Evolutionary conservation across 2,113 vertebrate species (phyloP).

Genomic region (Pundamilia nyererei): DNA sequence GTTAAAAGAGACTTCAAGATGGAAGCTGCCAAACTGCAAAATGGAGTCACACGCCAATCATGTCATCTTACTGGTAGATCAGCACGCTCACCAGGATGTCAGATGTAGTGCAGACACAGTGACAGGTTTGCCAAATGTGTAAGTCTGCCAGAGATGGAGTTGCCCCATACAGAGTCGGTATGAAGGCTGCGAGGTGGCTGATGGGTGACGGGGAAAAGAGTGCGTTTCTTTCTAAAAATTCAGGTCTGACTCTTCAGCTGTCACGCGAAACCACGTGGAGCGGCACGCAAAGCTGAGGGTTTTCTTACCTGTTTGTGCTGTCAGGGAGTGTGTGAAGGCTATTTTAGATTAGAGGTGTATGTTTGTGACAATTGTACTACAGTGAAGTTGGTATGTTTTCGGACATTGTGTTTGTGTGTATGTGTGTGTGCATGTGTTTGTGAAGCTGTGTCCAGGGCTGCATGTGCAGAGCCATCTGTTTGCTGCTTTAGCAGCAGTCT

Average conservation of each 20-base stretch:
- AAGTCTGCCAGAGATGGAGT: slow-evolving; percentile 27
- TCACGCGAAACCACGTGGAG: not conserved
- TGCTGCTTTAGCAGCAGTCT: slow-evolving; percentile 64
- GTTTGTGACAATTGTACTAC: slow-evolving; percentile 17
- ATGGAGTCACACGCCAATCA: slow-evolving; percentile 42
- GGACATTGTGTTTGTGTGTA: not conserved
- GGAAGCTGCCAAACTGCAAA: slow-evolving; percentile 43
- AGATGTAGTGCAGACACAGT: slow-evolving; percentile 49
- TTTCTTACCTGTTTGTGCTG: not conserved
- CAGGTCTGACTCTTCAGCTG: not conserved
- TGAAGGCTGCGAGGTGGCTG: not conserved
- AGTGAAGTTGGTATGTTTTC: slow-evolving; percentile 29
- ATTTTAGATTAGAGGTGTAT: not conserved
- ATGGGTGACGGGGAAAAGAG: not conserved
- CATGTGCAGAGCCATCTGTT: slow-evolving; percentile 69
- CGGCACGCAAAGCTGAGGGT: not conserved
- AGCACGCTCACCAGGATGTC: slow-evolving; percentile 30
- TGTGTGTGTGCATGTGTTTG: not conserved
- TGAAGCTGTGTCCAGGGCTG: slow-evolving; percentile 37
- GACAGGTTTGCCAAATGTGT: slow-evolving; percentile 41
- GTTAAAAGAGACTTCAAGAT: slow-evolving; percentile 29
- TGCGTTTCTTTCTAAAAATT: not conserved
- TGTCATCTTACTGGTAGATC: slow-evolving; percentile 54
- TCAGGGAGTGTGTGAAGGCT: not conserved
- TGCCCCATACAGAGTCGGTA: not conserved